Base-by-base conservation (phyloP, 2,113 vertebrate genomes). In the Notothenia coriiceps region DNA sequence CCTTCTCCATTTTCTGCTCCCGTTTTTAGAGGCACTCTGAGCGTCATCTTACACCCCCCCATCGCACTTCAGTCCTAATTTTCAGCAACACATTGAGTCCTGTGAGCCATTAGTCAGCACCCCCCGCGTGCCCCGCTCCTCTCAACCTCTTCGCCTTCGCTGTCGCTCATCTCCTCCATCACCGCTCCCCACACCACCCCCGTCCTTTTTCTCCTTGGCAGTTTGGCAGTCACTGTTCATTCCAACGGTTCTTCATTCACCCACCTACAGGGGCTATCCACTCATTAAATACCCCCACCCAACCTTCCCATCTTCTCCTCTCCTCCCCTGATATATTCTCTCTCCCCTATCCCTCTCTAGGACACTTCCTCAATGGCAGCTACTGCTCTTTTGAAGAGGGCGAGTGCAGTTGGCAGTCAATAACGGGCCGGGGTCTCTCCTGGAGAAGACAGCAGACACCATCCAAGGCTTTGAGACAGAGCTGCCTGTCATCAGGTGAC, bases 361-460 rank as follows among this genome's bases (percentile, higher is more conserved):
- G 94, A 82, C 94, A 91, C 52, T 97, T 99, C 72, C 97, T 98
- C 73, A 90, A 94, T 72, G 97, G 97, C 40, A 98, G 97, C 91
- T 98, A 98, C 91, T 99, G 98, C 79, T 95, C 96, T 0, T 99
- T 99, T 70, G 97, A 99, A 87, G 95, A 96, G 8, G 96, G 94
- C 2, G 94, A 96, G 62, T 99, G 97, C 74, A 95, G 96, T 74
- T 99, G 98, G 98, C 83, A 46, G 0, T 80, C 95, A 6, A 71
- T 92, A 49, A 68, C 82, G 6, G 77, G 87, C 29, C 90, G 72
- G 5, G 88, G 92, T 35, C 81, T 90, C 59, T 88, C 88, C 10
- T 99, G 97, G 97, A 93, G 86, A 77, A 92, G 97, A 63, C 91
- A 91, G 43, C 93, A 90, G n/a, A 79, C 89, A 0, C 92, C 95